Conservation (phyloP, 2,888 invertebrate species). For the Papilio demoleus region DNA sequence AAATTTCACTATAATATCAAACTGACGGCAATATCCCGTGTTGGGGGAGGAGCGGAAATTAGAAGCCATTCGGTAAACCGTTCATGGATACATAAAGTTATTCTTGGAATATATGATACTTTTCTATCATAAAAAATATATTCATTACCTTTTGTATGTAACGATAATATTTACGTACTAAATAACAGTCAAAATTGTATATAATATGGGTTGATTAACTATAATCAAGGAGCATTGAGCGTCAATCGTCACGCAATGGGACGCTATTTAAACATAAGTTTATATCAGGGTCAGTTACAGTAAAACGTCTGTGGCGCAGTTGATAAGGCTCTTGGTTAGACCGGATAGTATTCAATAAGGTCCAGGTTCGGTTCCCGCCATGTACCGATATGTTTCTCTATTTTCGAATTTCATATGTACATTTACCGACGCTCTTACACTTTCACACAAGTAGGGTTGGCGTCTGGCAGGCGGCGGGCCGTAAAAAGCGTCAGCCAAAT, state of each 20-base stretch:
- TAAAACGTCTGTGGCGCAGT: too few species aligned
- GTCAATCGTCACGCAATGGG: constrained; percentile 25
- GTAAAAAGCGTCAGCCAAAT: too few species aligned
- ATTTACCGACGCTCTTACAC: too few species aligned
- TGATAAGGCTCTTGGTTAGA: too few species aligned
- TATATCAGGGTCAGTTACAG: background rate
- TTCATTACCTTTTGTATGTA: background rate
- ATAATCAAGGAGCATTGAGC: background rate
- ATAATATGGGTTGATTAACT: constrained; percentile 5
- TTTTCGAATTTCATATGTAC: too few species aligned
- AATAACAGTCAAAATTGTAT: too few species aligned
- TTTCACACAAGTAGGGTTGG: too few species aligned
- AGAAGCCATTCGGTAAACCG: constrained; percentile 10
- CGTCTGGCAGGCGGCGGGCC: too few species aligned
- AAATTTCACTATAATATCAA: constrained; percentile 1
- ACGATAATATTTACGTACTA: too few species aligned
- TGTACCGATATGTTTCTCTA: too few species aligned
- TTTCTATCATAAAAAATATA: background rate
- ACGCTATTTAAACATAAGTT: constrained; percentile 2
- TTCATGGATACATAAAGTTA: constrained; percentile 9
- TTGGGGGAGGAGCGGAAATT: constrained; percentile 27
- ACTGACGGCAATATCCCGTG: constrained; percentile 4
- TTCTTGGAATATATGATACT: constrained; percentile 4
- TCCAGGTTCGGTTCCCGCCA: too few species aligned
- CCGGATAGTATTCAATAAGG: too few species aligned